phyloP scores from a whole-genome alignment of 2,113 vertebrate genomes.

The Ibidorhyncha struthersii region DNA sequence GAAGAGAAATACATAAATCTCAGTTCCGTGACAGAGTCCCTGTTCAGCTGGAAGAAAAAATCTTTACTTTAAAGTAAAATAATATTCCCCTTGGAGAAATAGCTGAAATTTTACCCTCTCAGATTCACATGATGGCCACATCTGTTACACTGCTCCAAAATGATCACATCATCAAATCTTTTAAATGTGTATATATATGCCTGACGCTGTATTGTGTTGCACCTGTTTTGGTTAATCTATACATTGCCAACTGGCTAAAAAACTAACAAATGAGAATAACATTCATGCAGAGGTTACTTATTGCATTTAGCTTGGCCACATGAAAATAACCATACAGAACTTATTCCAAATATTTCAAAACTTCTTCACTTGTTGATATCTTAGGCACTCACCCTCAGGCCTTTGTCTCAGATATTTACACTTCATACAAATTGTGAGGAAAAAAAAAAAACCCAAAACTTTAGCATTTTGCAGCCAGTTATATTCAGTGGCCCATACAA shows the following conservation, averaged over 20 bases:
- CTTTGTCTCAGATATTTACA: neutral
- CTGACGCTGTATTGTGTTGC: neutral
- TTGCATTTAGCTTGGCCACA: neutral
- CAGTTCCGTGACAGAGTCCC: neutral
- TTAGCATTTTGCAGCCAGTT: neutral
- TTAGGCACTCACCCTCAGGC: neutral
- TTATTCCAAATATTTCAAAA: neutral
- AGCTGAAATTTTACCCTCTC: neutral
- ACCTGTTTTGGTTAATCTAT: neutral
- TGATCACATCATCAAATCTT: neutral
- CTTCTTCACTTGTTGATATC: neutral
- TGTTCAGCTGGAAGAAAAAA: neutral
- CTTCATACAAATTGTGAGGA: neutral
- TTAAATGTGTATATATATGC: neutral
- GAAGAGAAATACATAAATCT: neutral
- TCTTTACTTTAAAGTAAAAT: neutral
- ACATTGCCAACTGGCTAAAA: neutral
- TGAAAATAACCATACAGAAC: neutral
- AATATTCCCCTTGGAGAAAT: neutral
- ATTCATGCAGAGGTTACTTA: neutral
- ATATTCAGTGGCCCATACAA: neutral
- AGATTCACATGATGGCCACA: neutral
- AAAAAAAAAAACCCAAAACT: neutral
- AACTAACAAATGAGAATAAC: neutral
- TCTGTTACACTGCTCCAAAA: neutral